These are phyloP conservation scores for Tridacna gigas DNA, from an alignment of 2,888 invertebrate species.

Conservation along the genomic window DNA sequence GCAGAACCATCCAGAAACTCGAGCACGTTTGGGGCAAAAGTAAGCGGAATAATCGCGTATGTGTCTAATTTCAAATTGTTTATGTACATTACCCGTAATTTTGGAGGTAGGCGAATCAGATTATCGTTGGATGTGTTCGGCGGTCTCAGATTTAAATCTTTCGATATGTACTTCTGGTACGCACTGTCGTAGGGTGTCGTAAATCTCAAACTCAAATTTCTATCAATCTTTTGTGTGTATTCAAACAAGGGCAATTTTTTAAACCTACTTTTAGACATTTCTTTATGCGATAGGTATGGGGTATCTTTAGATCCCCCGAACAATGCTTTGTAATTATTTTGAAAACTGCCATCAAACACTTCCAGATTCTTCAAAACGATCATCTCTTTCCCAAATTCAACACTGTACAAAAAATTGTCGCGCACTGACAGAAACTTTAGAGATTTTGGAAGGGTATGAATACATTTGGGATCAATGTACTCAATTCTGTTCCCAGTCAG, in stretches of 20 bases:
- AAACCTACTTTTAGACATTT: background rate
- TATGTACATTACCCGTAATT: background rate
- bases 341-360: slow-evolving; percentile 2
- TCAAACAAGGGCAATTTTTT: background rate
- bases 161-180: background rate
- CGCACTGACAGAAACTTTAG: background rate
- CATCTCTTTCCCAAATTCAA: background rate
- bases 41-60: slow-evolving; percentile 10
- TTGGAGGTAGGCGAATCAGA: slow-evolving; percentile 1
- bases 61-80: slow-evolving; percentile 11
- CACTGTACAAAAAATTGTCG: background rate
- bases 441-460: slow-evolving; percentile 1
- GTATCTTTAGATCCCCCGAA: background rate
- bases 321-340: background rate
- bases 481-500: slow-evolving; percentile 7
- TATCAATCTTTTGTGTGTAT: background rate
- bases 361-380: background rate
- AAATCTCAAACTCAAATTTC: background rate
- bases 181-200: background rate
- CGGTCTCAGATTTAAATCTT: background rate
- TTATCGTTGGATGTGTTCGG: background rate
- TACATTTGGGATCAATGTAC: slow-evolving; percentile 4
- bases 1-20: background rate
- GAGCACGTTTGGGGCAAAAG: background rate
- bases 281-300: background rate